Conservation (phyloP, 2,888 invertebrate species). For the Perithous albicinctus region DNA sequence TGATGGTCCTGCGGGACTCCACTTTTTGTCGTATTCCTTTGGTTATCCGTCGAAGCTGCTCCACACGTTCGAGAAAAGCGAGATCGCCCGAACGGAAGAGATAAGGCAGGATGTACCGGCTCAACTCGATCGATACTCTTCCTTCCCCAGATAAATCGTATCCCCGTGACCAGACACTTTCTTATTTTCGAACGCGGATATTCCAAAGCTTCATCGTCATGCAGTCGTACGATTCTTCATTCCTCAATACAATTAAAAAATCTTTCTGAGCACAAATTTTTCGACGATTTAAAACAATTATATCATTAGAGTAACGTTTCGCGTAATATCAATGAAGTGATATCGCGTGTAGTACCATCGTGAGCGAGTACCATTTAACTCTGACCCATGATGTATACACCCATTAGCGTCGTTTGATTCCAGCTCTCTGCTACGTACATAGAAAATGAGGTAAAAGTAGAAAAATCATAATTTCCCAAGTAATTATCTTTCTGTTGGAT, state of each 20-base stretch:
- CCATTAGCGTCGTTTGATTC: conserved; percentile 63
- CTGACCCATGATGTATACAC: conserved; percentile 54
- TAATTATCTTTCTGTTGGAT: conserved; percentile 73
- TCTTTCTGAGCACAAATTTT: background rate
- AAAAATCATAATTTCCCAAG: conserved; percentile 78
- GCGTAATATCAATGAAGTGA: background rate
- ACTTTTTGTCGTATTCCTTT: conserved; percentile 53
- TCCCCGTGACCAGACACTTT: conserved; percentile 11
- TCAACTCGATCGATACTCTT: background rate
- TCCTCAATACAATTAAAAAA: background rate
- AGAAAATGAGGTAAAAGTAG: conserved; percentile 22
- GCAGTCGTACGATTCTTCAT: background rate
- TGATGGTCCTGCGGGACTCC: conserved; percentile 55
- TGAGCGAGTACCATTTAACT: conserved; percentile 55
- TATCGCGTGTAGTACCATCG: background rate
- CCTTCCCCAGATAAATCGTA: conserved; percentile 4
- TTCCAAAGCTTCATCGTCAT: background rate
- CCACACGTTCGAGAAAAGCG: conserved; percentile 27
- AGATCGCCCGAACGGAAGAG: conserved; percentile 60
- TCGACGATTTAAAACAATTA: background rate
- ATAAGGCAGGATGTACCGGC: conserved; percentile 37
- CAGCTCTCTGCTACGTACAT: conserved; percentile 69
- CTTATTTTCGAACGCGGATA: background rate
- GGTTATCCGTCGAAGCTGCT: conserved; percentile 44
- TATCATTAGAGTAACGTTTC: background rate